Base-by-base conservation (phyloP, 2,888 invertebrate species). In the Drosophila percnosoma region DNA sequence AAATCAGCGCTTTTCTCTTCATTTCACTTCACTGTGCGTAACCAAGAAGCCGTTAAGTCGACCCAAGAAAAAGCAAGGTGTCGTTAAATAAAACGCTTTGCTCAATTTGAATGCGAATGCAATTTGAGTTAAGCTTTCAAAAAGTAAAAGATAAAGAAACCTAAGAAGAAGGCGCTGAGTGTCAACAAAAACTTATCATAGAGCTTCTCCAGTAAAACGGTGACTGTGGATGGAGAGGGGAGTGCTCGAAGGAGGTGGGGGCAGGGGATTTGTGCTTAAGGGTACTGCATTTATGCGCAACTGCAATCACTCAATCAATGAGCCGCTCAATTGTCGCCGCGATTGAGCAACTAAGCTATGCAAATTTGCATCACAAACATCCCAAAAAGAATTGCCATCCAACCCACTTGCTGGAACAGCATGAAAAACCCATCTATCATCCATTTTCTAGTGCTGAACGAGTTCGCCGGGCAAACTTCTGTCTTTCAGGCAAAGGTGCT, bases 261-360 rank as follows among this genome's bases (percentile, higher is more conserved):
- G 18, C 4, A 7, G 48, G 4, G 51, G 40, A 38, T 24, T 48
- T 62, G 49, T 69, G 64, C 64, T 66, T 74, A 68, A 80, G 77
- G 63, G 48, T 68, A 68, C 80, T 80, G 81, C 81, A 80, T 80
- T 80, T 78, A 80, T 80, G 81, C 81, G 68, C 74, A 68, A 68
- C 69, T 78, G 73, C 78, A 78, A 83, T 85, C 87, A 87, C 75
- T 83, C 85, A 88, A 89, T 89, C 85, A 85, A 81, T 85, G 84
- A 87, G 86, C 78, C 80, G 87, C 82, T 89, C 87, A 88, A 88
- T 84, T 87, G 88, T 88, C 84, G 78, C 84, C 84, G 80, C 88
- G 88, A 89, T 87, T 83, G 83, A 85, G 88, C 86, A 80, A 80
- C 86, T 87, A 81, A 87, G 83, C 87, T 83, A 87, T 87, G 86